Evolutionary conservation across 2,113 vertebrate genomes (phyloP).

Genomic region (Hippocampus comes): DNA sequence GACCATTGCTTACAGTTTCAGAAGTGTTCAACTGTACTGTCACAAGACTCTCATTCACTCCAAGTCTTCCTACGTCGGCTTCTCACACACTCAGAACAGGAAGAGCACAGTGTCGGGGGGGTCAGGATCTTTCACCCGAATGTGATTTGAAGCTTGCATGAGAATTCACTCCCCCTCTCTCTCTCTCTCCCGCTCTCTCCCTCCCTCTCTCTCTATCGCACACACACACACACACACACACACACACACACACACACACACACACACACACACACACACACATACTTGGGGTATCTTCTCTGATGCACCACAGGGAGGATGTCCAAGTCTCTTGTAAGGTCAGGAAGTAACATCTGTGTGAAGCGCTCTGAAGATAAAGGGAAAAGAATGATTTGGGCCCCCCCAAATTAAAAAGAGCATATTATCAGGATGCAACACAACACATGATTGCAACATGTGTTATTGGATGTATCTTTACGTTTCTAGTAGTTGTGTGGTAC

Average conservation of each 20-base stretch:
- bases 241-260: background rate
- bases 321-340: slow-evolving; percentile 73
- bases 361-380: slow-evolving; percentile 79
- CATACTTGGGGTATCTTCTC: slow-evolving; percentile 85
- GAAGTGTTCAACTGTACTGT: slow-evolving; percentile 2
- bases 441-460: background rate
- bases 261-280: slow-evolving; percentile 13
- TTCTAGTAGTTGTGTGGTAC: background rate
- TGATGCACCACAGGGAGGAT: slow-evolving; percentile 89
- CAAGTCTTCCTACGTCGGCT: slow-evolving; percentile 1
- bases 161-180: slow-evolving; percentile 47
- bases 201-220: background rate
- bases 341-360: slow-evolving; percentile 81
- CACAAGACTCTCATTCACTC: slow-evolving; percentile 11
- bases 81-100: slow-evolving; percentile 43
- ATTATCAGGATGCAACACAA: background rate
- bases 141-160: slow-evolving; percentile 48
- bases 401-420: background rate
- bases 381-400: background rate
- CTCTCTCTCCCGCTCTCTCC: background rate
- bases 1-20: background rate
- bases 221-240: slow-evolving; percentile 13
- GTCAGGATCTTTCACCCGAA: slow-evolving; percentile 42
- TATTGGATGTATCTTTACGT: background rate
- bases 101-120: slow-evolving; percentile 37